Base-by-base conservation (phyloP, 2,888 invertebrate species). In the Fragum fragum region DNA sequence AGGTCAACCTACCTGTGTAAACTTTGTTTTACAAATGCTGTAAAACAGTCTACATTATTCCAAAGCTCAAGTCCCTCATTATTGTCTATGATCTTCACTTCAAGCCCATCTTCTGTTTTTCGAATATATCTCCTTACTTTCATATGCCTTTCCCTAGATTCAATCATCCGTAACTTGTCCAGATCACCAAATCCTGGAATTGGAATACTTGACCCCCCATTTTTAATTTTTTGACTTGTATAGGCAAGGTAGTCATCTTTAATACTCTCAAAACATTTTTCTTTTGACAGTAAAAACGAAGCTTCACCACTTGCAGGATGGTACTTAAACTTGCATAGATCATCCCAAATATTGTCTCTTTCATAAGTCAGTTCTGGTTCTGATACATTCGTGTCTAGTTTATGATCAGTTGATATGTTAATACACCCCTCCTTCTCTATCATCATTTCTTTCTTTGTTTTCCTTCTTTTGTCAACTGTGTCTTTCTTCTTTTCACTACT, bases 81-180 rank as follows among this genome's bases (percentile, higher is more conserved):
- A 16, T 9, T 42, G 3, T 42, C 42, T 9, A 21, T 39, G 32
- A 39, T 39, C 66, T 18, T 42, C 7, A 66, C 66, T 14, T 14
- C 1, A 5, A 66, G 42, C 21, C 42, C 66, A 66, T 66, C 66
- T 23, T 66, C 66, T 66, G 66, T 66, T 23, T 66, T 66, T 21
- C n/a, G 7, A 16, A 42, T 66, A 9, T 23, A 18, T 26, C 66
- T 66, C 1, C 1, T 42, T 1, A 42, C 23, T 42, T 39, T 66
- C 23, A 9, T 26, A 32, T 23, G n/a, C 42, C 14, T 42, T 7
- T 42, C 5, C 23, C 26, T 66, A 6, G 2, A 29, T 29, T 66
- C 66, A 5, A 42, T n/a, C 6, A 21, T 7, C 23, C 23, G 36
- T 21, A 66, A 21, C 42, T 42, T n/a, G 11, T 66, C 66, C 21